These are phyloP conservation scores for Otis tarda DNA, from an alignment of 2,113 vertebrate species.

Conservation along the genomic window DNA sequence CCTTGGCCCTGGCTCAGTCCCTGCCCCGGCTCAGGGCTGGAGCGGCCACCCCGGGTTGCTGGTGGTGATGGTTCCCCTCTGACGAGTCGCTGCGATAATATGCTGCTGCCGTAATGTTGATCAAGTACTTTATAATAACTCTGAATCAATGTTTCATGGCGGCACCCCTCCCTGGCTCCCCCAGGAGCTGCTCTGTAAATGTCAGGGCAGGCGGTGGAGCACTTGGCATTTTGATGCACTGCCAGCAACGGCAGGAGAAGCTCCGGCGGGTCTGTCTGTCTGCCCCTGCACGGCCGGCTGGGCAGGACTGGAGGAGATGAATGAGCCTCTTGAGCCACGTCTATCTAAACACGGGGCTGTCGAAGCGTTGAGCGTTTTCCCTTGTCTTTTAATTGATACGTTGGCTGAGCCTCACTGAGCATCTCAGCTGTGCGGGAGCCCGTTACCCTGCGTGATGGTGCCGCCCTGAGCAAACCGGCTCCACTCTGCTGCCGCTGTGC, in stretches of 20 bases:
- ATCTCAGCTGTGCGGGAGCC: not conserved
- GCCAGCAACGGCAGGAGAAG: slow-evolving; percentile 20
- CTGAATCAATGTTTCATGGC: slow-evolving; percentile 65
- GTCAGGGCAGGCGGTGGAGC: slow-evolving; percentile 59
- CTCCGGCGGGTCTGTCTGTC: slow-evolving; percentile 46
- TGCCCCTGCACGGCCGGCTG: slow-evolving; percentile 21
- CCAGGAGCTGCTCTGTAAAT: slow-evolving; percentile 57
- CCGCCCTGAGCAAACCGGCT: accelerated
- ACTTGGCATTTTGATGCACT: slow-evolving; percentile 58
- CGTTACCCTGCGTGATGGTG: not conserved
- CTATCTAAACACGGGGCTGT: slow-evolving; percentile 44
- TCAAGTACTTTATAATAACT: slow-evolving; percentile 59
- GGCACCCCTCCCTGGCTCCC: slow-evolving; percentile 42
- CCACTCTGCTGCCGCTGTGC: accelerated
- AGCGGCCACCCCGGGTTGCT: not conserved
- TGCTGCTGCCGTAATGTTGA: slow-evolving; percentile 28
- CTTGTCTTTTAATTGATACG: slow-evolving; percentile 60
- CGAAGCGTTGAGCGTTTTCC: slow-evolving; percentile 7
- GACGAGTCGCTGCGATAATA: not conserved
- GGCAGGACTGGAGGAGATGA: slow-evolving; percentile 49
- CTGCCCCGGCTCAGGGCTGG: accelerated
- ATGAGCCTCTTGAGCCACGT: slow-evolving; percentile 53
- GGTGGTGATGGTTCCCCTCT: not conserved
- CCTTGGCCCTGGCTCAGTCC: not conserved
- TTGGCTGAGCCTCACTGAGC: not conserved